Evolutionary conservation across 2,113 vertebrate genomes (phyloP).

Genomic region (Podarcis cretensis): DNA sequence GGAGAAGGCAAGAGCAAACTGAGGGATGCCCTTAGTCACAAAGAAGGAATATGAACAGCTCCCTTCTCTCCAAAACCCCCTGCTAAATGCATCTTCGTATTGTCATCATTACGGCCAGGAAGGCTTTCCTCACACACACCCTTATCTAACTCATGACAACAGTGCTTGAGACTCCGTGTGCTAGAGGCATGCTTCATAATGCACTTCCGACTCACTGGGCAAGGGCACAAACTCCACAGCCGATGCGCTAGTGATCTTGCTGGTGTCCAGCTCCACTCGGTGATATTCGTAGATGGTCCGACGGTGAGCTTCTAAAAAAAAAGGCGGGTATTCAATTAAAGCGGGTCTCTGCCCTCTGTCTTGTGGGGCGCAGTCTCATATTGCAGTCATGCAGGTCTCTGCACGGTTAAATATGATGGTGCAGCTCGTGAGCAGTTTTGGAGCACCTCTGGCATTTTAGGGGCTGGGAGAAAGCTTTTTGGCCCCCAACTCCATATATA

Average conservation of each 20-base stretch:
- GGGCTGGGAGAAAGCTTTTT: fast-evolving
- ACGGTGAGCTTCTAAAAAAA: slow-evolving; percentile 78
- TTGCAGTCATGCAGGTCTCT: fast-evolving
- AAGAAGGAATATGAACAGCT: too few relatives aligned
- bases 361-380: neutral
- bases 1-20: too few relatives aligned
- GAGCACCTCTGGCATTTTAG: neutral
- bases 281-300: slow-evolving; percentile 94
- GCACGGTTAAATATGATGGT: fast-evolving
- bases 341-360: neutral
- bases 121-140: neutral
- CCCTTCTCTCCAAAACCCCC: too few relatives aligned
- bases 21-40: too few relatives aligned
- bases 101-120: neutral
- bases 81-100: neutral
- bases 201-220: slow-evolving; percentile 84
- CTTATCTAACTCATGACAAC: neutral
- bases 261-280: slow-evolving; percentile 87
- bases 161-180: neutral
- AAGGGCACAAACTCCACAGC: slow-evolving; percentile 91
- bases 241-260: slow-evolving; percentile 80
- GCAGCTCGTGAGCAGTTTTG: too few relatives aligned
- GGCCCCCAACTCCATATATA: neutral
- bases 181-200: fast-evolving
- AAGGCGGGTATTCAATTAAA: fast-evolving